phyloP scores from a whole-genome alignment of 2,888 invertebrate species.

The Margaritifera margaritifera region DNA sequence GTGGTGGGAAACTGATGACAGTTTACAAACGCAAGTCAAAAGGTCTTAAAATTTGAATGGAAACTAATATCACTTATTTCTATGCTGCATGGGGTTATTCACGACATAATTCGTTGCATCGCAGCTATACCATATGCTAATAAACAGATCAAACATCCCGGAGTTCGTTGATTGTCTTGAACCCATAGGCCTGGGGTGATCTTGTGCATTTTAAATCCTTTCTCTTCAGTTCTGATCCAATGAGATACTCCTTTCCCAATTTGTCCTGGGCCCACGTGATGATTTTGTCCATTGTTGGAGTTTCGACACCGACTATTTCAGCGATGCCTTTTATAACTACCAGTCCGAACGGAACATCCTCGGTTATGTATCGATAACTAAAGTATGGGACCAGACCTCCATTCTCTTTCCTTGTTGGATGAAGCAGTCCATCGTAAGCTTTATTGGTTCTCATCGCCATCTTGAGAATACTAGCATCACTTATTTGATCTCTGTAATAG shows the following conservation, averaged over 20 bases:
- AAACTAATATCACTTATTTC: too few species aligned
- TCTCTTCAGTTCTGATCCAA: slow-evolving; percentile 44
- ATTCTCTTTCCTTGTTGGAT: slow-evolving; percentile 49
- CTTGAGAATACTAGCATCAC: slow-evolving; percentile 39
- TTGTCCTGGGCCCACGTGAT: slow-evolving; percentile 54
- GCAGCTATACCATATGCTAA: too few species aligned
- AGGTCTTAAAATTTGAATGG: too few species aligned
- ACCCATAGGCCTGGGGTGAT: slow-evolving; percentile 56
- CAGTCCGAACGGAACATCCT: slow-evolving; percentile 58
- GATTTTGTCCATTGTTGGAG: slow-evolving; percentile 53
- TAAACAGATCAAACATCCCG: too few species aligned
- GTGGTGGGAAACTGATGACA: too few species aligned
- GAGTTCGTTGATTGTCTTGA: slow-evolving; percentile 42
- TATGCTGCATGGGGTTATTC: too few species aligned
- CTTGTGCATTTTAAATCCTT: slow-evolving; percentile 49
- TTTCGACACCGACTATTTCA: slow-evolving; percentile 47
- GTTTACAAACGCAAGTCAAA: too few species aligned
- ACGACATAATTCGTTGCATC: too few species aligned
- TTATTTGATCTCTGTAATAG: slow-evolving; percentile 46
- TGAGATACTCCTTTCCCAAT: slow-evolving; percentile 54
- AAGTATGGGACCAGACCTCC: slow-evolving; percentile 55
- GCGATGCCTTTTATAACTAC: slow-evolving; percentile 58
- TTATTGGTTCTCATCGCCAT: slow-evolving; percentile 49
- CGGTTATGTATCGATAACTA: slow-evolving; percentile 51
- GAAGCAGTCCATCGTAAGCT: slow-evolving; percentile 51